Conservation (phyloP, 2,113 vertebrate genomes). For the Beaufortia kweichowensis region DNA sequence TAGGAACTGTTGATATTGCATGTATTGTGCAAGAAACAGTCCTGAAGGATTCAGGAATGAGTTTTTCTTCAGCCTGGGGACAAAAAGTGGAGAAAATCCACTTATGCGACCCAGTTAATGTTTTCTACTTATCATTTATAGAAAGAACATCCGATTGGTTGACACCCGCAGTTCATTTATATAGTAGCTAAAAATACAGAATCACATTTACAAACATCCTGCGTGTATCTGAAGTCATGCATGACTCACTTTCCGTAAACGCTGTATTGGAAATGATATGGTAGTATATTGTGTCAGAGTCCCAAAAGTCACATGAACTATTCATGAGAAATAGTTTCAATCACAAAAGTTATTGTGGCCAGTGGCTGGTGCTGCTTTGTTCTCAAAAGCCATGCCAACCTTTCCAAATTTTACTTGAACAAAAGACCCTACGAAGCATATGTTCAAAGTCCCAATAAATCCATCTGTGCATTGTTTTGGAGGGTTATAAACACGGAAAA, state of each 20-base stretch:
- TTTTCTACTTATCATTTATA: slow-evolving; percentile 36
- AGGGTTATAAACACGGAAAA: slow-evolving; percentile 46
- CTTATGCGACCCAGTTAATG: slow-evolving; percentile 2
- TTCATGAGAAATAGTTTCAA: background rate
- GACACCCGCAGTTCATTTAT: slow-evolving; percentile 5
- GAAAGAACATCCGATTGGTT: slow-evolving; percentile 38
- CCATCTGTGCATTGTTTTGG: slow-evolving; percentile 20
- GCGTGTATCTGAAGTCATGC: too few relatives aligned
- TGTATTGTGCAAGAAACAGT: slow-evolving; percentile 7
- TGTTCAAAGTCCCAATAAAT: slow-evolving; percentile 34
- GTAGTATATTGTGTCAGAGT: background rate
- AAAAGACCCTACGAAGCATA: background rate
- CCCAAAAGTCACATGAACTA: slow-evolving; percentile 10
- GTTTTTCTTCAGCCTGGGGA: slow-evolving; percentile 18
- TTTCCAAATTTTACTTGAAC: slow-evolving; percentile 20
- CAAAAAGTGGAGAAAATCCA: slow-evolving; percentile 13
- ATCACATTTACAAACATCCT: background rate
- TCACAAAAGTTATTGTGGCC: slow-evolving; percentile 7
- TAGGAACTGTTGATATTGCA: slow-evolving; percentile 36
- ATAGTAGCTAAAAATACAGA: background rate
- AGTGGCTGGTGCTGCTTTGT: background rate
- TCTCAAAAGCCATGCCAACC: background rate
- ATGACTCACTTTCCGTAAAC: background rate
- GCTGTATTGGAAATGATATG: background rate
- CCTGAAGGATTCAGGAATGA: slow-evolving; percentile 42